phyloP scores from a whole-genome alignment of 2,797 vertebrate genomes.

The Myotis planiceps region DNA sequence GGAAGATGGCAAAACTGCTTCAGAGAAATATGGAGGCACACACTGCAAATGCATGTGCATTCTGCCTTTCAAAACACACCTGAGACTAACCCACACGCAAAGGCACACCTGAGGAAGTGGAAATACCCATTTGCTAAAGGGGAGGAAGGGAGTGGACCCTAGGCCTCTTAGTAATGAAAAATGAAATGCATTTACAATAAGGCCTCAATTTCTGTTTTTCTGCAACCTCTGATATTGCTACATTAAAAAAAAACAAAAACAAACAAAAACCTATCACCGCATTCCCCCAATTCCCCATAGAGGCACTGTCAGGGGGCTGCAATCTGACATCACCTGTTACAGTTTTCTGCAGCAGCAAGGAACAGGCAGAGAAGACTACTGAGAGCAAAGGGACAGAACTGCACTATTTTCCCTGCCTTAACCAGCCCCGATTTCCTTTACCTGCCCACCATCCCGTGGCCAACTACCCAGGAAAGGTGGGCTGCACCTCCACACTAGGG shows the following conservation, averaged over 20 bases:
- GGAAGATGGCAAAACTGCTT: background rate
- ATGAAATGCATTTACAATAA: constrained; percentile 47
- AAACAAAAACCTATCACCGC: background rate
- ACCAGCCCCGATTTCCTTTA: background rate
- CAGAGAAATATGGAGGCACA: background rate
- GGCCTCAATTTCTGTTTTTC: constrained; percentile 42
- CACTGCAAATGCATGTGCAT: background rate
- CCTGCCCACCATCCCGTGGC: background rate
- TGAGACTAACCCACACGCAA: background rate
- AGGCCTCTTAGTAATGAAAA: background rate
- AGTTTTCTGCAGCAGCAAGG: background rate
- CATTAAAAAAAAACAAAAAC: background rate
- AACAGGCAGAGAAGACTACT: background rate
- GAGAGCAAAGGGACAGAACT: background rate
- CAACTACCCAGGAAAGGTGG: background rate
- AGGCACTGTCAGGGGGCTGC: constrained; percentile 28
- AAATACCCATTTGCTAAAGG: constrained; percentile 19
- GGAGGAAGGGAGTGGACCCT: background rate
- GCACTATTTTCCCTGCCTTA: background rate
- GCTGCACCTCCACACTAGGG: background rate
- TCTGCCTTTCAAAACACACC: constrained; percentile 7
- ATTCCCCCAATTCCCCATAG: background rate
- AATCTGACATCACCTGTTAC: background rate
- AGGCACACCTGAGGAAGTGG: background rate
- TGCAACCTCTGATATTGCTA: constrained; percentile 17